Evolutionary conservation across 1,140 invertebrate genomes (phyloP).

Genomic region (Papilio glaucus): DNA sequence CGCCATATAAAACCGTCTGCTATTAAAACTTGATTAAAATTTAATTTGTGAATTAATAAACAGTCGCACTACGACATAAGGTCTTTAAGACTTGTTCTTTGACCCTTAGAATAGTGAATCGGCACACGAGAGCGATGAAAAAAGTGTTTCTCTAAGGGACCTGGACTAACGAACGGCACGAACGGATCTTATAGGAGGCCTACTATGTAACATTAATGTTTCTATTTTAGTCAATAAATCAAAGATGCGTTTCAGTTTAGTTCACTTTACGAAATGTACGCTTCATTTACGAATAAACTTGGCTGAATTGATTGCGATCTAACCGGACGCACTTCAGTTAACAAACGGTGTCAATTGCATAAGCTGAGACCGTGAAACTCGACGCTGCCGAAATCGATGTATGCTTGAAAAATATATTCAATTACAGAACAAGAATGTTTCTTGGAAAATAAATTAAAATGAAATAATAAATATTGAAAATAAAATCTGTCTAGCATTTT

Average conservation of each 20-base stretch:
- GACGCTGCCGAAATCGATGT: not conserved
- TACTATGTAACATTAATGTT: not conserved
- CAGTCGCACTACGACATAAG: too few species aligned
- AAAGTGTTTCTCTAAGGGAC: too few species aligned
- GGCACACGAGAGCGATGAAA: too few species aligned
- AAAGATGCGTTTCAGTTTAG: not conserved
- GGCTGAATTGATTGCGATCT: conserved; percentile 2
- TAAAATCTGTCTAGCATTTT: too few species aligned
- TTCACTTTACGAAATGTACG: not conserved
- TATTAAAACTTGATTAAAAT: too few species aligned
- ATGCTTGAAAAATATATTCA: not conserved
- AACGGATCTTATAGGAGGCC: not conserved
- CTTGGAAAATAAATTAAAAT: not conserved
- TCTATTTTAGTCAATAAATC: not conserved
- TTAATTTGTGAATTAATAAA: too few species aligned
- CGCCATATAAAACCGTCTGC: too few species aligned
- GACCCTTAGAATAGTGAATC: too few species aligned
- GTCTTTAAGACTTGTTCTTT: too few species aligned
- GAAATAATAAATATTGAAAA: too few species aligned
- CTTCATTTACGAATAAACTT: conserved; percentile 20
- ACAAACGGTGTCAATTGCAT: conserved; percentile 26
- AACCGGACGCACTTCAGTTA: conserved; percentile 17
- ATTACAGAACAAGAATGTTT: not conserved
- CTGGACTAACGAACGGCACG: too few species aligned
- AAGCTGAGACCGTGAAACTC: not conserved